Evolutionary conservation across 2,888 invertebrate genomes (phyloP).

Genomic region (Scaptomyza tumidula): DNA sequence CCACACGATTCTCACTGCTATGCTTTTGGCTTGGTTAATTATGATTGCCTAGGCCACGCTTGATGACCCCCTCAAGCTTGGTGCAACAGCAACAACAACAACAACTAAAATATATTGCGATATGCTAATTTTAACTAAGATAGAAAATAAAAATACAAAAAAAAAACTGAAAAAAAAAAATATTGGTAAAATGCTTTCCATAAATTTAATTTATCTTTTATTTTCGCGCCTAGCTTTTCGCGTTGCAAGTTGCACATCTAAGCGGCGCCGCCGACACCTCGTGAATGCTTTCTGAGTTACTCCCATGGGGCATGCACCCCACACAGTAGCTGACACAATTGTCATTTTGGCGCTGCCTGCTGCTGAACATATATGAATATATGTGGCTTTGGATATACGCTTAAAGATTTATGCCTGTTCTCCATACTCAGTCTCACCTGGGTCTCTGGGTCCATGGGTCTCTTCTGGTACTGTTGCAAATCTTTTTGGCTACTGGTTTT

Average conservation of each 20-base stretch:
- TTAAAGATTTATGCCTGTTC: conserved; percentile 76
- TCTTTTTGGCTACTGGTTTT: conserved; percentile 70
- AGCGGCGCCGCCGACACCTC: conserved; percentile 42
- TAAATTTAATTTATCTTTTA: conserved; percentile 80
- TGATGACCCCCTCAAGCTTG: conserved; percentile 83
- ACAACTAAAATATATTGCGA: conserved; percentile 66
- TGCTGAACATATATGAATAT: conserved; percentile 57
- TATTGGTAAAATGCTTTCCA: conserved; percentile 31
- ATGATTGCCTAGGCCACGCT: conserved; percentile 64
- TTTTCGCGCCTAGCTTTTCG: conserved; percentile 7
- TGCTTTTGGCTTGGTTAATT: conserved; percentile 58
- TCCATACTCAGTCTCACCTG: conserved; percentile 15
- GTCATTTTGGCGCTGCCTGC: conserved; percentile 77
- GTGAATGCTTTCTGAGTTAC: conserved; percentile 16
- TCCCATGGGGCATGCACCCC: conserved; percentile 34
- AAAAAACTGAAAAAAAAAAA: too few species aligned
- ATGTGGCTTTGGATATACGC: conserved; percentile 5
- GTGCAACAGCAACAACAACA: conserved; percentile 77
- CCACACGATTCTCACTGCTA: conserved; percentile 39
- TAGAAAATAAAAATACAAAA: conserved; percentile 7
- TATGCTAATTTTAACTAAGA: conserved; percentile 79
- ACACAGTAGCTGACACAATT: conserved; percentile 84
- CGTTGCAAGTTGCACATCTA: conserved; percentile 54
- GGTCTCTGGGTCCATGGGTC: background rate
- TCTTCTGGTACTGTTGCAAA: conserved; percentile 29